Percentiles rank a stretch among this genome's conserved stretches.
These are phyloP conservation scores for Taenaris catops DNA, from an alignment of 2,888 invertebrate species.

Conservation along the genomic window DNA sequence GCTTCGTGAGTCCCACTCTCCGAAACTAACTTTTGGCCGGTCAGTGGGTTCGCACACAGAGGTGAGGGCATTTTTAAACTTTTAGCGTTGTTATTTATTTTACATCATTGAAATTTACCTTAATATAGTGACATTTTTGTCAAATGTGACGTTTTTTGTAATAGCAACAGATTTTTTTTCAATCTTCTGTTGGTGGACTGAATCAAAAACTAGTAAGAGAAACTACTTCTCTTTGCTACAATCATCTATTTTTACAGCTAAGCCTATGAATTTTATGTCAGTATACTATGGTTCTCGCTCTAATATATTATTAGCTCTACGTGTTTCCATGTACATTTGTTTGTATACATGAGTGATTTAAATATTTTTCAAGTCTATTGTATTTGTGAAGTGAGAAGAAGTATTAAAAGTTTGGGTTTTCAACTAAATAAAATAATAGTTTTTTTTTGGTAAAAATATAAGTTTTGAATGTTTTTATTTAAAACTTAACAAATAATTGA, in stretches of 20 bases:
- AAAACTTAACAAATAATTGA: constrained; percentile 3
- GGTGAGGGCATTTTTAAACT: constrained; percentile 52
- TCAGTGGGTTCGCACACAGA: constrained; percentile 35
- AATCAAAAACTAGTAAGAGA: constrained; percentile 1
- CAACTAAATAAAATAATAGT: constrained; percentile 3
- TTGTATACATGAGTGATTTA: no score
- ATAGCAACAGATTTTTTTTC: constrained; percentile 16
- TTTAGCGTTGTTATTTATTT: constrained; percentile 27
- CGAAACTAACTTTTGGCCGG: constrained; percentile 31
- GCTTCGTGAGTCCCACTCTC: constrained; percentile 28
- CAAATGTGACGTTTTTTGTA: constrained; percentile 17
- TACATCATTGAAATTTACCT: constrained; percentile 43
- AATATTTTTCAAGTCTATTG: not conserved
- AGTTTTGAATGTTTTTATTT: constrained; percentile 1
- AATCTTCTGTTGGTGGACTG: constrained; percentile 9
- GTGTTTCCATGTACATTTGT: no score
- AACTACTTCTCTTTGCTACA: not conserved
- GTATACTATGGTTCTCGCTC: no score
- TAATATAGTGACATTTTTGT: constrained; percentile 30
- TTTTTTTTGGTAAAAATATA: not conserved
- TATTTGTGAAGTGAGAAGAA: not conserved
- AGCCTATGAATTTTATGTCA: no score
- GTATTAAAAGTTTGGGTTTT: not conserved
- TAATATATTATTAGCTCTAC: no score
- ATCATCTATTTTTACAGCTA: no score